A percentile compares a stretch with the other conserved stretches of the same genome.
Evolutionary conservation across 2,113 vertebrate species (phyloP).

Genomic region (Atrichornis clamosus): DNA sequence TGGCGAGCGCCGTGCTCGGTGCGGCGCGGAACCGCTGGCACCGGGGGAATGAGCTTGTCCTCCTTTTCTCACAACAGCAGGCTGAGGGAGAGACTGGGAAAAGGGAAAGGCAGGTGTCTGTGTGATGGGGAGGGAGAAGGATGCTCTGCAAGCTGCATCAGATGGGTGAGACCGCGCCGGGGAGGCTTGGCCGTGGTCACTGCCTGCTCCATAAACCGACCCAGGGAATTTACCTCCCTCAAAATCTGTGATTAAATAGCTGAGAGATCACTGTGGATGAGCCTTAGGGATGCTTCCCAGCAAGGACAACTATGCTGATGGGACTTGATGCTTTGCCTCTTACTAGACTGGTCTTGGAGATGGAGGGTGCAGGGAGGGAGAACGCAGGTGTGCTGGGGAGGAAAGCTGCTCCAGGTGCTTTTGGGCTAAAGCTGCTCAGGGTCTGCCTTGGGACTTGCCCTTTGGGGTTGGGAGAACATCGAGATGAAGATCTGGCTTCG

Average conservation of each 20-base stretch:
- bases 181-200: neutral
- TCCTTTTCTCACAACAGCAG: neutral
- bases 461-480: accelerated
- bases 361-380: neutral
- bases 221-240: neutral
- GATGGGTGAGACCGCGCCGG: neutral
- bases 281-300: neutral
- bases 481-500: neutral
- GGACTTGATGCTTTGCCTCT: neutral
- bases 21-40: neutral
- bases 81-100: neutral
- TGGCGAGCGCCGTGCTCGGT: neutral
- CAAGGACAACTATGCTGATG: neutral
- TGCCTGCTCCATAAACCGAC: neutral
- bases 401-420: accelerated
- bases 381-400: neutral
- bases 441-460: neutral
- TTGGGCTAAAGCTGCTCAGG: neutral
- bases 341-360: neutral
- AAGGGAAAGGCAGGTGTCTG: neutral
- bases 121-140: neutral
- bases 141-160: accelerated
- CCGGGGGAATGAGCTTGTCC: neutral
- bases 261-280: neutral
- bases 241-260: neutral